Conservation (phyloP, 2,797 vertebrate species). For the Potorous gilbertii region DNA sequence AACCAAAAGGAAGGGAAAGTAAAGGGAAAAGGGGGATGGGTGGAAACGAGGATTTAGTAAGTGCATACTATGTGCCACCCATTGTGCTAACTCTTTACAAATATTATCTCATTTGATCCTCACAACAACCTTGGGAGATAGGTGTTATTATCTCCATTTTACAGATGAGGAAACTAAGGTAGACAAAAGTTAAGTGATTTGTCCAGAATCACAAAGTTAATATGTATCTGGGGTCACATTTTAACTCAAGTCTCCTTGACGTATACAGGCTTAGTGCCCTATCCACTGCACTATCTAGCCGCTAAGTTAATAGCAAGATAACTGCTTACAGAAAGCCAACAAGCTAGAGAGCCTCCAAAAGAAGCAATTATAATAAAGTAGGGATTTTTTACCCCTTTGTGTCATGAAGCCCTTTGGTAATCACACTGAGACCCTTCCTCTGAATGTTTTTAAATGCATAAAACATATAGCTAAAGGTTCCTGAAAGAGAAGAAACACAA, state of each 20-base stretch:
- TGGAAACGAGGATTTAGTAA: constrained; percentile 18
- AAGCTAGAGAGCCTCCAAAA: background rate
- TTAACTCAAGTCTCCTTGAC: background rate
- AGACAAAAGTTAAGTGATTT: background rate
- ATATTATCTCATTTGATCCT: background rate
- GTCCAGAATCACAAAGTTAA: background rate
- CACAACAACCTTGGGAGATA: background rate
- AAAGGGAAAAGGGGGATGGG: background rate
- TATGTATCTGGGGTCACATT: background rate
- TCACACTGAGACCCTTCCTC: background rate
- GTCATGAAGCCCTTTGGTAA: background rate
- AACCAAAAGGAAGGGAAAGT: background rate
- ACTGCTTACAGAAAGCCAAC: background rate
- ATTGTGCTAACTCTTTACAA: background rate
- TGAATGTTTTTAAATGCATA: background rate
- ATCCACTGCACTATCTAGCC: background rate
- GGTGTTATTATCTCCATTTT: background rate
- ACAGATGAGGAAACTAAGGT: background rate
- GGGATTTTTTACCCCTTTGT: background rate
- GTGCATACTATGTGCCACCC: background rate
- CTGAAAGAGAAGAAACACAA: background rate
- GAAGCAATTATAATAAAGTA: background rate
- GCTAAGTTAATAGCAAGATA: background rate
- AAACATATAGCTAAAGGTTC: background rate
- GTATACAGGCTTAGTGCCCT: background rate